Percentiles rank a stretch among this genome's conserved stretches.
Conservation (phyloP, 2,797 vertebrate genomes). For the Alauda arvensis region DNA sequence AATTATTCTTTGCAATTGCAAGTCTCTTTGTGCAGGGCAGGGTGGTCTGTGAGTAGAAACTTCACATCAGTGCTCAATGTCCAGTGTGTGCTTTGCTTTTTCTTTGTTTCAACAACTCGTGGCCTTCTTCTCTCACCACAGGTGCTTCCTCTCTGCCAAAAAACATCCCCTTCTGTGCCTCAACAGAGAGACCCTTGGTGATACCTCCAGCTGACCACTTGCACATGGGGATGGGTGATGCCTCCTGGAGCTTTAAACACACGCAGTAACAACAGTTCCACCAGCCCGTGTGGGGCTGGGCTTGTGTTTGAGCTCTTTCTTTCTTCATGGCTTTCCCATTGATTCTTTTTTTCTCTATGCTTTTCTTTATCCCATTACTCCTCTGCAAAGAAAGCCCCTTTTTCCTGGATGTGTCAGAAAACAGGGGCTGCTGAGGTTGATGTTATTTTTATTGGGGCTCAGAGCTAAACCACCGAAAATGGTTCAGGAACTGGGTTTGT, state of each 20-base stretch:
- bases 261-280: not conserved
- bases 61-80: not conserved
- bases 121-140: conserved; percentile 46
- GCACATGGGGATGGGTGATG: not conserved
- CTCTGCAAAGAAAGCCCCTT: not conserved
- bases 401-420: not conserved
- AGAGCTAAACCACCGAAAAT: not conserved
- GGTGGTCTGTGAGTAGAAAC: conserved; percentile 20
- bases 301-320: not conserved
- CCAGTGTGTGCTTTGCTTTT: not conserved
- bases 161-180: not conserved
- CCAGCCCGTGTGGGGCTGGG: fast-evolving
- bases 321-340: not conserved
- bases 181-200: not conserved
- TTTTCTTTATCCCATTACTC: not conserved
- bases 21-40: not conserved
- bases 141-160: conserved; percentile 34
- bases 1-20: not conserved
- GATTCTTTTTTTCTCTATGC: not conserved
- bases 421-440: not conserved
- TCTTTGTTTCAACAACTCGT: not conserved
- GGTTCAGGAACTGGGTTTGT: not conserved
- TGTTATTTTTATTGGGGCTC: fast-evolving
- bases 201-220: not conserved
- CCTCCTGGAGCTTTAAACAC: not conserved